A percentile compares a stretch with the other conserved stretches of the same genome.
Conservation (phyloP, 92 coral and sea anemone genomes). For the Pocillopora meandrina region DNA sequence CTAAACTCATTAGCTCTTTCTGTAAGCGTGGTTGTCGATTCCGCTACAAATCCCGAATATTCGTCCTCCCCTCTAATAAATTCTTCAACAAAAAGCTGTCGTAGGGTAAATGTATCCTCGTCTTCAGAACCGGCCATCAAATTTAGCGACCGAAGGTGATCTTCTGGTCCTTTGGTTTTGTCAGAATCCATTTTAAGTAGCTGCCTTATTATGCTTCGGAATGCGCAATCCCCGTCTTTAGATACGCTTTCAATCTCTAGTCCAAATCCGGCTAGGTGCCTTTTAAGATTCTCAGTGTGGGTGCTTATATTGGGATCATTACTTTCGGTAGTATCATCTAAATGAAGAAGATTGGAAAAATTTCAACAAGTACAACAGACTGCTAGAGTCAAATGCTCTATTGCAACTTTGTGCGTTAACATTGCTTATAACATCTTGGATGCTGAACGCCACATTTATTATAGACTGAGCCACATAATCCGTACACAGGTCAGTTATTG, state of each 20-base stretch:
- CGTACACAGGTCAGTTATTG: slow-evolving; percentile 41
- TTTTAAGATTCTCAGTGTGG: slow-evolving; percentile 30
- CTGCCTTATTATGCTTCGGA: neutral
- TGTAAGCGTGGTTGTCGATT: no score
- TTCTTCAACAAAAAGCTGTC: no score
- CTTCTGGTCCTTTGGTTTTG: no score
- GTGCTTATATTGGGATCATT: slow-evolving; percentile 32
- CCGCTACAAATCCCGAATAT: no score
- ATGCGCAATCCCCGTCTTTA: neutral
- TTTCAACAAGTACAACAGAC: slow-evolving; percentile 27
- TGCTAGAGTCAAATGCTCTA: slow-evolving; percentile 45
- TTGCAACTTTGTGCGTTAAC: slow-evolving; percentile 34
- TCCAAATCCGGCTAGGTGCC: slow-evolving; percentile 57
- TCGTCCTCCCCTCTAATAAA: no score
- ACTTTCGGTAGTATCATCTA: slow-evolving; percentile 9
- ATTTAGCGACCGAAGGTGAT: no score
- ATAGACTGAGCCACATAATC: no score
- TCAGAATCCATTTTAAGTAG: neutral
- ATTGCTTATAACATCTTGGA: slow-evolving; percentile 37
- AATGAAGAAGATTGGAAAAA: slow-evolving; percentile 16
- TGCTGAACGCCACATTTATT: neutral
- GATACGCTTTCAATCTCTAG: no score
- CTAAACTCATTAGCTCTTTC: no score
- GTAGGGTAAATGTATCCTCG: no score
- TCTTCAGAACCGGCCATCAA: no score